phyloP scores from a whole-genome alignment of 2,888 invertebrate species.

The Melinaea menophilus region DNA sequence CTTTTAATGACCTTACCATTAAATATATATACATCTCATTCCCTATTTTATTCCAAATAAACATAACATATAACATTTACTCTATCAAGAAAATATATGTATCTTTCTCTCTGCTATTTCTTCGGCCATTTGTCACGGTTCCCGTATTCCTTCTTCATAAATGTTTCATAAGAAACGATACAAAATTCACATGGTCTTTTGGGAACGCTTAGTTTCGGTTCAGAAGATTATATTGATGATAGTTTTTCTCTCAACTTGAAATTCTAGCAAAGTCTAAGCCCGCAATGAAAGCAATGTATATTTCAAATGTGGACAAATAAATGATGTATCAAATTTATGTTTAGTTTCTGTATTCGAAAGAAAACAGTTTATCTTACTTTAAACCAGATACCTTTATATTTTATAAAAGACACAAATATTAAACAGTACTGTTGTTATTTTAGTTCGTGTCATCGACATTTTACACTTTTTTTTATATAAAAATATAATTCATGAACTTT shows the following conservation, averaged over 20 bases:
- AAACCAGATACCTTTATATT: too few relatives aligned
- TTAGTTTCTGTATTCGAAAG: too few relatives aligned
- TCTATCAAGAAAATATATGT: conserved; percentile 15
- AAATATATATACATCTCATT: background rate
- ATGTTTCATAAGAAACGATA: conserved; percentile 30
- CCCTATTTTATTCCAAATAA: background rate
- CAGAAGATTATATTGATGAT: conserved; percentile 7
- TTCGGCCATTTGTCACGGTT: conserved; percentile 29
- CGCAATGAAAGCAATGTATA: background rate
- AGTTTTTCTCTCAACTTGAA: conserved; percentile 3
- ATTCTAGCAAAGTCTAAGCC: background rate
- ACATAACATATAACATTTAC: background rate
- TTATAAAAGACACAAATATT: too few relatives aligned
- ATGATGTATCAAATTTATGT: too few relatives aligned
- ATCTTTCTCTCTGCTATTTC: conserved; percentile 10
- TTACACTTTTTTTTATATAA: too few relatives aligned
- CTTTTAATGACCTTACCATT: too few relatives aligned
- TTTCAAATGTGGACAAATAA: background rate
- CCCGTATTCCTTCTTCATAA: conserved; percentile 24
- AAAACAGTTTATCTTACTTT: too few relatives aligned
- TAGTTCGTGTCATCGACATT: too few relatives aligned
- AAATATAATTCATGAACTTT: too few relatives aligned
- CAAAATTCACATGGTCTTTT: conserved; percentile 18
- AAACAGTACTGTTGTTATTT: too few relatives aligned
- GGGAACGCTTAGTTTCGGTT: conserved; percentile 23